Percentiles rank a stretch among this genome's conserved stretches.
Evolutionary conservation across 2,888 invertebrate species (phyloP).

Genomic region (Cataglyphis albicans): DNA sequence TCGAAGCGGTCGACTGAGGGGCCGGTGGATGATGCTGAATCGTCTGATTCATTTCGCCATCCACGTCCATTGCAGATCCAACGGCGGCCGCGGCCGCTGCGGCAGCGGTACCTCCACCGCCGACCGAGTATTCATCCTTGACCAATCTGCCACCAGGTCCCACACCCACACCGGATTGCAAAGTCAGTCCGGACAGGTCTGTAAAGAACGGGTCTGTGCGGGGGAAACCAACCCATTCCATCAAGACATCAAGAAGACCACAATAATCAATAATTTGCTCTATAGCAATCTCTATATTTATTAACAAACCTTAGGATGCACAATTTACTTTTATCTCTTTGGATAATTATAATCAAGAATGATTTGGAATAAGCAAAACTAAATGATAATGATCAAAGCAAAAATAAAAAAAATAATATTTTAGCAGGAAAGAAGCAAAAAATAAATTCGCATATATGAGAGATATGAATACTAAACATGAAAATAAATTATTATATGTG

Average conservation of each 20-base stretch:
- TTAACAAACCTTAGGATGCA: constrained; percentile 24
- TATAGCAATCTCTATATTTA: constrained; percentile 46
- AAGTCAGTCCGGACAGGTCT: constrained; percentile 96
- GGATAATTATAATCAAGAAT: constrained; percentile 11
- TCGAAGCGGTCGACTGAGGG: constrained; percentile 84
- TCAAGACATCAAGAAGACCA: constrained; percentile 84
- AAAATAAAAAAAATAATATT: constrained; percentile 26
- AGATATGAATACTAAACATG: constrained; percentile 71
- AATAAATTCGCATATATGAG: constrained; percentile 13
- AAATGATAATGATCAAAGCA: constrained; percentile 42
- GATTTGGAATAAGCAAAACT: constrained; percentile 6
- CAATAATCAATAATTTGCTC: constrained; percentile 82
- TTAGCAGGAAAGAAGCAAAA: constrained; percentile 6
- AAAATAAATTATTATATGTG: constrained; percentile 37
- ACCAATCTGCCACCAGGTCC: constrained; percentile 91
- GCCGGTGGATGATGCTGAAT: constrained; percentile 91
- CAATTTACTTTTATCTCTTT: constrained; percentile 22
- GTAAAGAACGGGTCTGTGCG: constrained; percentile 86
- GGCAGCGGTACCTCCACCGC: constrained; percentile 87
- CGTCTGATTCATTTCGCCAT: constrained; percentile 89
- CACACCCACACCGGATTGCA: constrained; percentile 90
- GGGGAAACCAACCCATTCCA: constrained; percentile 85
- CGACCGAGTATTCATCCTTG: constrained; percentile 96
- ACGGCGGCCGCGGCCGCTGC: constrained; percentile 85
- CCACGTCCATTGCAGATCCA: constrained; percentile 88